Evolutionary conservation across 2,797 vertebrate species (phyloP), one percentile per base, ranked within the genome.

Genomic region (Clarias fuscus): DNA sequence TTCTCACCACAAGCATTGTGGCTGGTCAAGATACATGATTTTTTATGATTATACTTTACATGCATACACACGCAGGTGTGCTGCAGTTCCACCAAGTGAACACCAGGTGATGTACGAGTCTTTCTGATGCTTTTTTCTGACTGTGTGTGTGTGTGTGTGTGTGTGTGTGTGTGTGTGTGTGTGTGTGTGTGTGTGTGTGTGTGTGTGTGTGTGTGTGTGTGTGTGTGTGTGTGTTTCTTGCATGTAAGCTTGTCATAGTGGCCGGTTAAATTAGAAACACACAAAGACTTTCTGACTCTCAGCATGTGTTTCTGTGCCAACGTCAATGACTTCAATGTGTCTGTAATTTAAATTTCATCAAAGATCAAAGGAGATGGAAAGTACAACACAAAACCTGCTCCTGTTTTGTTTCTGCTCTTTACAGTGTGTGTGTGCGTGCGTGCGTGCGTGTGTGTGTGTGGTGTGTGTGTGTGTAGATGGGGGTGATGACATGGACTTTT

Each of bases 241-340:
- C 40, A 43, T 43, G 5, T 43, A 43, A 27, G 71, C 30, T 22
- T 8, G 4, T 79, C 17, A 22, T 7, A 61, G 30, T 37, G 10
- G 7, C 4, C 20, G 10, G 24, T 82, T 67, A 48, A 79, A 87
- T 65, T 75, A 71, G 3, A 81, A 81, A 58, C 56, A 71, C 2
- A 20, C 17, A 71, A 17, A 20, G 1, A 43, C 37, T 72, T 85
- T 80, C 59, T 68, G 56, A 1, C 33, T 84, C 27, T 40, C 67
- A 80, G 37, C 84, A 67, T 84, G 71, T 78, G 73, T 64, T 77
- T 53, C 15, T 56, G 48, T 58, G 73, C 56, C 24, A 27, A 27
- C 24, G 59, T 10, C 30, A 0, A 17, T 53, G 27, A 64, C 67
- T 64, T 64, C 76, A 84, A 64, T 64, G 82, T 56, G 68, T 78